Percentiles rank a stretch among this genome's conserved stretches.
phyloP scores from a whole-genome alignment of 2,888 invertebrate genomes.

The Xestia c-nigrum region DNA sequence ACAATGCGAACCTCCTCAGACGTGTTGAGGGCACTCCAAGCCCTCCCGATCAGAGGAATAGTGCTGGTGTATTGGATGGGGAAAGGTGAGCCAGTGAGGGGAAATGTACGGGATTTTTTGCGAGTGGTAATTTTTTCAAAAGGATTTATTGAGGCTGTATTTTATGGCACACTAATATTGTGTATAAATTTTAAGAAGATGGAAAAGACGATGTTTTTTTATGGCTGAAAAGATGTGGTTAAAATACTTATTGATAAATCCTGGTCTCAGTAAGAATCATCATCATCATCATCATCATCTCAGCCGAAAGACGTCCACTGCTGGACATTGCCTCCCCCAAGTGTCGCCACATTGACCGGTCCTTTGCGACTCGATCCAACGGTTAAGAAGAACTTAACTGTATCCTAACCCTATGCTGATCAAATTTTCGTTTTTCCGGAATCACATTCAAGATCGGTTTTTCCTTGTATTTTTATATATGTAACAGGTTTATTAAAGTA shows the following conservation, averaged over 20 bases:
- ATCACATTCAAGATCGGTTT: too few species aligned
- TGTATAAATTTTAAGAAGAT: neutral
- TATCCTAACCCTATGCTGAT: too few species aligned
- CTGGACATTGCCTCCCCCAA: too few species aligned
- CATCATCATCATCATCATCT: too few species aligned
- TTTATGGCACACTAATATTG: neutral
- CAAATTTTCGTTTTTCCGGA: too few species aligned
- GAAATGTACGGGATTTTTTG: slow-evolving; percentile 19
- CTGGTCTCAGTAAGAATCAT: too few species aligned
- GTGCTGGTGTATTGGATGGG: slow-evolving; percentile 50
- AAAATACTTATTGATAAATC: neutral
- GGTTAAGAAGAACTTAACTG: too few species aligned
- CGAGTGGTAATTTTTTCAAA: neutral
- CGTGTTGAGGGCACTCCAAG: slow-evolving; percentile 68
- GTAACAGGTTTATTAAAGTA: neutral
- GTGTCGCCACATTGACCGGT: too few species aligned
- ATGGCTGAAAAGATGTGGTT: neutral
- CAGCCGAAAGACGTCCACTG: too few species aligned
- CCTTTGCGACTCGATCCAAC: too few species aligned
- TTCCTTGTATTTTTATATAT: too few species aligned
- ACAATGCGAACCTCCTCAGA: slow-evolving; percentile 71
- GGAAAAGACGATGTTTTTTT: neutral
- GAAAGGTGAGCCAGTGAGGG: slow-evolving; percentile 37
- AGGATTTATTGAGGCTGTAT: neutral
- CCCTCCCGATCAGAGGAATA: slow-evolving; percentile 65